These are phyloP conservation scores for Lagorchestes hirsutus DNA, from an alignment of 2,797 vertebrate species.

Conservation along the genomic window DNA sequence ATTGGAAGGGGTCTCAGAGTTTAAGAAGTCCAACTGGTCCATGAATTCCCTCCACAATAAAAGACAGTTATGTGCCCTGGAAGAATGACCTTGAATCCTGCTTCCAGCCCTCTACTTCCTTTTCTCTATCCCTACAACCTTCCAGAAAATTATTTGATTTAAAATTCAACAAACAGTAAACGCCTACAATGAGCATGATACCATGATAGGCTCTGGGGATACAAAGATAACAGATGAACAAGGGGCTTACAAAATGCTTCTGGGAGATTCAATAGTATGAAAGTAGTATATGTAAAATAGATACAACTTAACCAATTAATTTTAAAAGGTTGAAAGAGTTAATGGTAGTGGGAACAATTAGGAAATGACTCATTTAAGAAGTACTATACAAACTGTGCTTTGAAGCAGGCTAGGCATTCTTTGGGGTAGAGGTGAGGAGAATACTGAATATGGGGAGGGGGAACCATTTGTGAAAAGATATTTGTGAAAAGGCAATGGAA, in stretches of 20 bases:
- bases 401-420: neutral
- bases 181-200: too few species aligned
- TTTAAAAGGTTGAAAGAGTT: neutral
- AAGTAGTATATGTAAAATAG: neutral
- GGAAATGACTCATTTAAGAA: neutral
- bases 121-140: neutral
- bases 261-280: neutral
- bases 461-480: too few species aligned
- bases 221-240: neutral
- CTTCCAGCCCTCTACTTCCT: neutral
- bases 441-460: neutral
- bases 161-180: neutral
- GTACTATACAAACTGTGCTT: neutral
- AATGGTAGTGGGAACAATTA: neutral
- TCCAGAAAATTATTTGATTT: neutral
- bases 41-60: neutral
- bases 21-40: neutral
- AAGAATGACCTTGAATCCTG: neutral
- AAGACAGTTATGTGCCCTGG: neutral
- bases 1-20: neutral
- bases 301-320: neutral
- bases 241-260: neutral
- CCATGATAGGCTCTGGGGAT: too few species aligned
- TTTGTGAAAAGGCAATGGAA: neutral
- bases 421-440: neutral